Evolutionary conservation across 2,888 invertebrate species (phyloP).

Genomic region (Cheilosia scutellata): DNA sequence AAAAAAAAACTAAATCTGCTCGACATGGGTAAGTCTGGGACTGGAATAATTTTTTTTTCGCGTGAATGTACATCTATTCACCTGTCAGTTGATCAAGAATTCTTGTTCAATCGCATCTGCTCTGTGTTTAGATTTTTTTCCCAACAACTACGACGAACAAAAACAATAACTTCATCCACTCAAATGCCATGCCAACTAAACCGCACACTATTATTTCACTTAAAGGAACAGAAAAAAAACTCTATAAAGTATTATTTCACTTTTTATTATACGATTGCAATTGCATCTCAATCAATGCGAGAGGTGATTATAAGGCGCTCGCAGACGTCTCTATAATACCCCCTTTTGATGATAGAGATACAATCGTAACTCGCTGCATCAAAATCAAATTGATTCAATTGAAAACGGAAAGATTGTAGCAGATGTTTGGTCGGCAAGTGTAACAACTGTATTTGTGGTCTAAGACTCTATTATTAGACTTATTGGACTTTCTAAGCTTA

Average conservation of each 20-base stretch:
- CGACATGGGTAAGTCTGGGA: no score
- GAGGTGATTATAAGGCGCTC: constrained; percentile 14
- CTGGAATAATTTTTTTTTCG: no score
- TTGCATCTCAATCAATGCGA: constrained; percentile 41
- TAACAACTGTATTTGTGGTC: constrained; percentile 26
- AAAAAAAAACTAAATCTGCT: no score
- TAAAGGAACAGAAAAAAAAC: neutral
- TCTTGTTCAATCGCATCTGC: neutral
- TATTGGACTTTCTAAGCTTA: constrained; percentile 36
- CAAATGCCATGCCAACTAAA: neutral
- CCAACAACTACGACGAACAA: neutral
- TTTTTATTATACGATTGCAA: constrained; percentile 29
- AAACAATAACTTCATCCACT: constrained; percentile 1
- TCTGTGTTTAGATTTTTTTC: neutral
- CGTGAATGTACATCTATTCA: no score
- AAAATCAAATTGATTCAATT: constrained; percentile 47
- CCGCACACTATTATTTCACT: constrained; percentile 1
- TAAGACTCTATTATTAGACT: constrained; percentile 42
- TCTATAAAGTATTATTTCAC: constrained; percentile 8
- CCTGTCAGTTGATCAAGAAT: no score
- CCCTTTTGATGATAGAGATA: constrained; percentile 9
- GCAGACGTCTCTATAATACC: neutral
- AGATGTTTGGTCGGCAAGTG: constrained; percentile 22
- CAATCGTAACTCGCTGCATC: constrained; percentile 25
- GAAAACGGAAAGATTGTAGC: constrained; percentile 46